Percentiles rank a stretch among this genome's conserved stretches.
phyloP scores from a whole-genome alignment of 2,888 invertebrate genomes.

The Plebejus anna region DNA sequence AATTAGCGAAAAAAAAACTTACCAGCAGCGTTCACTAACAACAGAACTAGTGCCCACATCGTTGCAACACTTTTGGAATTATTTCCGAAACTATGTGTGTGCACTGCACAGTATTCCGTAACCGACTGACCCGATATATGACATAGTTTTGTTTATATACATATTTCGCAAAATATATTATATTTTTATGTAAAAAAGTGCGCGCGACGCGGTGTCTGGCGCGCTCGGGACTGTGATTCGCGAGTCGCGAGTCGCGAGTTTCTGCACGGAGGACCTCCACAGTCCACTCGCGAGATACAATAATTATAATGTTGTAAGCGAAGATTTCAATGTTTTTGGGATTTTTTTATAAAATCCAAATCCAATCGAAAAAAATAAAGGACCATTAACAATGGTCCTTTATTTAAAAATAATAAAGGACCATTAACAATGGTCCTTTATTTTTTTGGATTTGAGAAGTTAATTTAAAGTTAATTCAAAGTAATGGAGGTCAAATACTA shows the following conservation, averaged over 20 bases:
- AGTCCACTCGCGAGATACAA: not conserved
- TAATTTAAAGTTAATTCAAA: too few relatives aligned
- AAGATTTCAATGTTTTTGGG: not conserved
- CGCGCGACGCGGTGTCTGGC: conserved; percentile 6
- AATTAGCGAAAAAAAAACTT: conserved; percentile 37
- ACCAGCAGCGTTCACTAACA: conserved; percentile 53
- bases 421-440: not conserved
- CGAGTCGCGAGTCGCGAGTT: not conserved
- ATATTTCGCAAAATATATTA: conserved; percentile 29
- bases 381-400: not conserved
- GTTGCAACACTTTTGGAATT: conserved; percentile 30
- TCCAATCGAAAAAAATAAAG: too few relatives aligned
- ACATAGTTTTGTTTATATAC: conserved; percentile 32
- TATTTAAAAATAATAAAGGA: not conserved
- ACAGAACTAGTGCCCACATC: conserved; percentile 48
- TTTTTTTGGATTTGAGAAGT: not conserved
- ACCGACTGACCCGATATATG: conserved; percentile 30
- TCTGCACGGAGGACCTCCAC: not conserved
- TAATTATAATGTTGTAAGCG: not conserved
- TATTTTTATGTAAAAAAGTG: not conserved
- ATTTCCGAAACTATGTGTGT: conserved; percentile 27
- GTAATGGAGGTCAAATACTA: too few relatives aligned
- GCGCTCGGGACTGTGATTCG: not conserved
- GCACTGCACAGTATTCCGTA: conserved; percentile 25
- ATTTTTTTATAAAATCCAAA: not conserved